Conservation (phyloP, 2,888 invertebrate species). For the Syritta pipiens region DNA sequence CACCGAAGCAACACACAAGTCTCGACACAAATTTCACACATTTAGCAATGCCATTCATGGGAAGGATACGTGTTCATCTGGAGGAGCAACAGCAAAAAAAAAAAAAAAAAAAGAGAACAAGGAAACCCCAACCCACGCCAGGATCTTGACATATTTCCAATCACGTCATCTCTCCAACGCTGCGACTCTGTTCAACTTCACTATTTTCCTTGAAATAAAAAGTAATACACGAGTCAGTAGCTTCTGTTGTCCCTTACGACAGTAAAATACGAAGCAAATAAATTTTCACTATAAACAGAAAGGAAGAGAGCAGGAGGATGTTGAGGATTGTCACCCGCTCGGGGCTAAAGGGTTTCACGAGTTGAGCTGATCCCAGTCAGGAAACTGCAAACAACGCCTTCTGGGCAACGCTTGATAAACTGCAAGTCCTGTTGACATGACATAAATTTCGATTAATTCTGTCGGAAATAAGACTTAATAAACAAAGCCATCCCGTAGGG, state of each 20-base stretch:
- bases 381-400: constrained; percentile 42
- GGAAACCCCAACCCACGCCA: neutral
- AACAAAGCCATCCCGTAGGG: constrained; percentile 38
- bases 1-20: constrained; percentile 10
- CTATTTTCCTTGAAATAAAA: constrained; percentile 9
- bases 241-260: constrained; percentile 11
- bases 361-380: constrained; percentile 15
- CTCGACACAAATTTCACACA: constrained; percentile 42
- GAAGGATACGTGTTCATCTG: constrained; percentile 48
- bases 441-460: constrained; percentile 56
- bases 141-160: constrained; percentile 54
- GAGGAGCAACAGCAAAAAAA: neutral
- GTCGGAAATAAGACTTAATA: constrained; percentile 48
- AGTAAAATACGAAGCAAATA: constrained; percentile 50
- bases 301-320: neutral
- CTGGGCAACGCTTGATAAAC: constrained; percentile 34
- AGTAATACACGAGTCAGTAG: neutral
- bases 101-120: neutral
- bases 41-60: constrained; percentile 60
- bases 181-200: neutral
- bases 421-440: constrained; percentile 51
- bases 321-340: neutral
- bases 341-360: neutral
- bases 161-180: constrained; percentile 26
- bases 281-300: constrained; percentile 15